Base-by-base conservation (phyloP, 2,888 invertebrate genomes). In the Nasonovia ribisnigri region DNA sequence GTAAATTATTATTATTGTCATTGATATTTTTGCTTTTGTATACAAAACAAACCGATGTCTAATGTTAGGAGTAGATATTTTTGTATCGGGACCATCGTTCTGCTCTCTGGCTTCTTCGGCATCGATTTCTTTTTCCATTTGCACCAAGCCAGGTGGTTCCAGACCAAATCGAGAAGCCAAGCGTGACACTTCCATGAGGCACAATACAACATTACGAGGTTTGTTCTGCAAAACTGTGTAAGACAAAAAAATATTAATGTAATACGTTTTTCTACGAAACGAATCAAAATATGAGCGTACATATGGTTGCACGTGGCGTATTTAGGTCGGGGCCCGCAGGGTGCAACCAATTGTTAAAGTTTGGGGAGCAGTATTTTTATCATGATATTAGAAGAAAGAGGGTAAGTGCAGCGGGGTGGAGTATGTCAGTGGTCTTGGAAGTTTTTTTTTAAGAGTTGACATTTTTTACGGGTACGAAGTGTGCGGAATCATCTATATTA, bases 81-180 rank as follows among this genome's bases (percentile, higher is more conserved):
- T 84, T 46, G 48, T 36, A 24, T 84, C 36, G 16, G 92, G 43
- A 84, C 43, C 16, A 46, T 57, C 88, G n/a, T 93, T 88, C n/a
- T 46, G 89, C 24, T 89, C 90, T 93, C 90, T 93, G 36, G 93
- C 96, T 95, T 95, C 95, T 95, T 98, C 97, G 95, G 98, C 97
- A n/a, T 98, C 98, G 94, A 98, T 98, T 96, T 98, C 98, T 95
- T 97, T 97, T 96, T 98, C 98, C 95, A 98, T 96, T 95, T 97
- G 97, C 94, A 98, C 98, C 94, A 98, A 96, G 51, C 97, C 97
- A 0, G 98, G 98, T 1, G 98, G 98, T 95, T 98, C 98, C 95
- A 98, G 96, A 87, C 97, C 97, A 96, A 97, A 98, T 95, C 97
- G 97, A 88, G 97, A 97, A 10, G 98, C 98, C 94, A 98, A 96